Evolutionary conservation across 1,140 invertebrate species (phyloP), one percentile per base, ranked within the genome.

Genomic region (Planococcus citri): DNA sequence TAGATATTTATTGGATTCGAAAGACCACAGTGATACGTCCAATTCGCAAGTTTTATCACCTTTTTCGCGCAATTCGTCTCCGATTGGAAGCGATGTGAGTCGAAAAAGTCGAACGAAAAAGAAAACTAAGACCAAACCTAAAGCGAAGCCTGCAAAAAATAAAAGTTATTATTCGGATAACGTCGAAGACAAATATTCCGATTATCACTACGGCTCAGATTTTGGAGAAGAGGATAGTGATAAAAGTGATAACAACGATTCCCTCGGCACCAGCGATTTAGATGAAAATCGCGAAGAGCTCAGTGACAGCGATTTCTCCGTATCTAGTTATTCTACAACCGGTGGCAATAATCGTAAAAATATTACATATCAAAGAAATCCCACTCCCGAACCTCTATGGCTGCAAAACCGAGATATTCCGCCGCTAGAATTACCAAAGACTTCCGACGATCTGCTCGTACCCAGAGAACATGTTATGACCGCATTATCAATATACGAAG

Each of bases 401-500:
- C 78, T 95, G 1, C 90, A 92, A 76, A 76, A 77, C 61, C 79
- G 87, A 71, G 87, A 91, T 74, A 82, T 94, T 70, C 91, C 91
- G 12, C 73, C 81, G 0, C 79, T 98, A 69, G 81, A 83, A 14
- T 78, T 97, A 71, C 95, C 95, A 8, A 83, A 88, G 73, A 90
- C 91, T 24, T 95, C 94, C 0, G 93, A 94, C 76, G 95, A 98
- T 81, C 80, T 98, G 58, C 78, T 94, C 20, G 83, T 97, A 70
- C 85, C 88, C 51, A 87, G 85, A 74, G 86, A 89, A 73, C 79
- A 88, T 75, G 82, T 94, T 14, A 85, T 97, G 83, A 83, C 87
- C 76, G 86, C 87, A 22, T 79, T 94, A 22, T 87, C 88, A 72
- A 86, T 98, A 70, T 98, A 97, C 81, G 96, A 98, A 84, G 90